A percentile compares a stretch with the other conserved stretches of the same genome.
Conservation (phyloP, 1,140 invertebrate genomes). For the Bombus terrestris region DNA sequence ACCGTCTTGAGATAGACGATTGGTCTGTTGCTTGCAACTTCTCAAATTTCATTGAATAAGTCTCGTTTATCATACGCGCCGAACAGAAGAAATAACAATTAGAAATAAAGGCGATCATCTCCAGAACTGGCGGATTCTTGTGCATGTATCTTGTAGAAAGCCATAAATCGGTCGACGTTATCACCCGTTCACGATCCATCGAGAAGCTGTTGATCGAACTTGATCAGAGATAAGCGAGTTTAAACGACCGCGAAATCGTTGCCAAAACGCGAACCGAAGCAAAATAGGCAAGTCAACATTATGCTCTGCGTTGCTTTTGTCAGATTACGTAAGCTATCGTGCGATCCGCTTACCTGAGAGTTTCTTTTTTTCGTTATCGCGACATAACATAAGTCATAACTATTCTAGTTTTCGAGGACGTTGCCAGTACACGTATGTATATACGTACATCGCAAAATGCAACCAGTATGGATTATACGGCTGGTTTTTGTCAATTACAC, state of each 20-base stretch:
- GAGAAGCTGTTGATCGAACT: slow-evolving; percentile 9
- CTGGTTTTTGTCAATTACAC: slow-evolving; percentile 66
- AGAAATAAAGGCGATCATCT: not conserved
- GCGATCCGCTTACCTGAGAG: slow-evolving; percentile 33
- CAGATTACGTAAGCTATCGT: slow-evolving; percentile 42
- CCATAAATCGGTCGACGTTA: not conserved
- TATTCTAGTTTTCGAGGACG: slow-evolving; percentile 72
- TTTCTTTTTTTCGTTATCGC: slow-evolving; percentile 44
- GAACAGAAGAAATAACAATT: not conserved
- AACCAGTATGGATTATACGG: slow-evolving; percentile 20
- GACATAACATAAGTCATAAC: slow-evolving; percentile 58
- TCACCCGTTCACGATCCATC: not conserved
- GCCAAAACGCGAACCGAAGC: slow-evolving; percentile 26
- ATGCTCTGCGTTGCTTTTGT: not conserved
- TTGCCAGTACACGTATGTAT: not conserved
- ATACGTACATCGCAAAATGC: not conserved
- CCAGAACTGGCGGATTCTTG: not conserved
- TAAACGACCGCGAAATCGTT: slow-evolving; percentile 15
- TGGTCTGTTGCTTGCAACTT: not conserved
- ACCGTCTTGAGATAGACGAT: not conserved
- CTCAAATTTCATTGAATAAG: not conserved
- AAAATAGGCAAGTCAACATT: not conserved
- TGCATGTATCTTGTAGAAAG: too few species aligned
- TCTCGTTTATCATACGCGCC: not conserved
- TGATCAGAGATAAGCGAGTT: slow-evolving; percentile 45